Evolutionary conservation across 2,888 invertebrate genomes (phyloP).

Genomic region (Lochmaea capreae): DNA sequence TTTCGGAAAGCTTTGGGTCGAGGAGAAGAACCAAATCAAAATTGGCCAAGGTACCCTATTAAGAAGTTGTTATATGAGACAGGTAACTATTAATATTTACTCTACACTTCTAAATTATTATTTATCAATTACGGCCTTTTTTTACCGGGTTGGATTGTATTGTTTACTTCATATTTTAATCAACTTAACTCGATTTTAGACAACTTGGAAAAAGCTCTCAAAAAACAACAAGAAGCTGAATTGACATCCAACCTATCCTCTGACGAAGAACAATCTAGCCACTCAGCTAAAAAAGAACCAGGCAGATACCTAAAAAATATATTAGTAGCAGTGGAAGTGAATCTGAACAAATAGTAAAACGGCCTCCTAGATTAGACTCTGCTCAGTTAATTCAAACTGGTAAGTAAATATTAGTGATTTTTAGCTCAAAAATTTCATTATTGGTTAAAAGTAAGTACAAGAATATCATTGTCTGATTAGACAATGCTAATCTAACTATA

Average conservation of each 20-base stretch:
- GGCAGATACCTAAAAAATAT: slow-evolving; percentile 1
- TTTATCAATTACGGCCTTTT: background rate
- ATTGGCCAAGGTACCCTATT: background rate
- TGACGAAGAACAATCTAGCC: slow-evolving; percentile 1
- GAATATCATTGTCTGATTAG: too few species aligned
- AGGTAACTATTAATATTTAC: slow-evolving; percentile 1
- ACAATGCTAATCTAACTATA: background rate
- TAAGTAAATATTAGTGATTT: too few species aligned
- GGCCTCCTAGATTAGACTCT: too few species aligned
- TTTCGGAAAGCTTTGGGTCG: slow-evolving; percentile 4
- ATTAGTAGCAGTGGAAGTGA: background rate
- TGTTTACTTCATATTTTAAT: background rate
- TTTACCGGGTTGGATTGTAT: too few species aligned
- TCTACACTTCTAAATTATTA: slow-evolving; percentile 3
- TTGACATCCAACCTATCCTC: background rate
- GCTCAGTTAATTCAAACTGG: too few species aligned
- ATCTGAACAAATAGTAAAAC: too few species aligned
- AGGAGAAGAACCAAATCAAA: slow-evolving; percentile 2
- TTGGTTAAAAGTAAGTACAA: too few species aligned
- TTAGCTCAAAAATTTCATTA: too few species aligned
- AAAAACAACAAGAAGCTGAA: background rate
- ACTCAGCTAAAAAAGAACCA: slow-evolving; percentile 4
- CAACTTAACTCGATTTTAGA: slow-evolving; percentile 1
- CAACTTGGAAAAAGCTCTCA: background rate
- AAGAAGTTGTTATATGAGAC: slow-evolving; percentile 4